Evolutionary conservation across 2,888 invertebrate genomes (phyloP).

Genomic region (Phoenoteleia sp.): DNA sequence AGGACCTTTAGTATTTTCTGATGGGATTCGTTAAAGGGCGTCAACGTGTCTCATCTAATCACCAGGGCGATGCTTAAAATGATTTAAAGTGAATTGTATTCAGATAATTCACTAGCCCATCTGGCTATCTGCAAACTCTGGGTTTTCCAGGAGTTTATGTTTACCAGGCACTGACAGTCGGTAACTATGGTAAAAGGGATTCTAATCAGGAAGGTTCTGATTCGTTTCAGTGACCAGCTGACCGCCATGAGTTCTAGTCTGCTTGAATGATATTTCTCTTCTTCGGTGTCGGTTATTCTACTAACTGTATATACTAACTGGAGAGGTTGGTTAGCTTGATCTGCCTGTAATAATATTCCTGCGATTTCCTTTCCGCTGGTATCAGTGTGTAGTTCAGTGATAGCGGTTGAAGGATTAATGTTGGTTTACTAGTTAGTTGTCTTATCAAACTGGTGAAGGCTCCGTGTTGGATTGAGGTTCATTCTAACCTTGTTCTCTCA

Average conservation of each 20-base stretch:
- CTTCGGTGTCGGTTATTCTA: neutral
- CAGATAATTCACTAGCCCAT: conserved; percentile 64
- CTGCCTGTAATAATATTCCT: neutral
- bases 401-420: neutral
- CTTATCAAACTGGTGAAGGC: too few species aligned
- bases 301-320: neutral
- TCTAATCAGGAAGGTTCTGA: conserved; percentile 63
- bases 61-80: too few species aligned
- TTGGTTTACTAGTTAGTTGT: neutral
- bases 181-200: conserved; percentile 71
- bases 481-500: neutral
- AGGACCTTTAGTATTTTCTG: too few species aligned
- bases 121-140: conserved; percentile 69
- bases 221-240: neutral
- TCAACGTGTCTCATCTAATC: too few species aligned
- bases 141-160: conserved; percentile 66
- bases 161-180: conserved; percentile 74
- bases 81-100: conserved; percentile 69
- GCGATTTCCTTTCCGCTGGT: neutral
- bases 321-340: neutral
- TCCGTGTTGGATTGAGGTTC: neutral
- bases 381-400: conserved; percentile 12
- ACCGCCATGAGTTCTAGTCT: conserved; percentile 73
- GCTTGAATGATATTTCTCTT: conserved; percentile 67
- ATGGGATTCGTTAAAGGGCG: too few species aligned